Evolutionary conservation across 2,888 invertebrate species (phyloP).

Genomic region (Erpobdella octoculata): DNA sequence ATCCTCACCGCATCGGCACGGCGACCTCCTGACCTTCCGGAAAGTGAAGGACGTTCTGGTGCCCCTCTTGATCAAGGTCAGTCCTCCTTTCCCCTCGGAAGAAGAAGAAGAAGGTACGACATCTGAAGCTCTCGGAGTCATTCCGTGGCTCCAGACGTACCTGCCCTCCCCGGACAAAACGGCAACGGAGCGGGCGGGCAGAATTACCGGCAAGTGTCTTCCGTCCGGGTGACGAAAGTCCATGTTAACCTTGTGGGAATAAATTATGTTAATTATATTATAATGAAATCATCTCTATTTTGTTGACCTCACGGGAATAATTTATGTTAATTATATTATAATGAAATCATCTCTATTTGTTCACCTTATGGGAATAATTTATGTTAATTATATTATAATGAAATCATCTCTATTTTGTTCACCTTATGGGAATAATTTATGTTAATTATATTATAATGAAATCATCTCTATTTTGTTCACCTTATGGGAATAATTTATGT

Average conservation of each 20-base stretch:
- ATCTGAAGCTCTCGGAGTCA: conserved; percentile 64
- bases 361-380: too few species aligned
- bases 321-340: background rate
- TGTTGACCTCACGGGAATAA: background rate
- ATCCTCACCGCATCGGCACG: background rate
- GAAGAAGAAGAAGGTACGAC: too few species aligned
- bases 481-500: too few species aligned
- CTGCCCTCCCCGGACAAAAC: conserved; percentile 8
- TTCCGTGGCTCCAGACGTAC: conserved; percentile 57
- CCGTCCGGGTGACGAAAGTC: conserved; percentile 1
- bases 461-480: too few species aligned
- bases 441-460: too few species aligned
- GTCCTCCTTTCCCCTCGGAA: conserved; percentile 46
- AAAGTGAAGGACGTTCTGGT: conserved; percentile 77
- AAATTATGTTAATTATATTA: background rate
- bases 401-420: too few species aligned
- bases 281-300: background rate
- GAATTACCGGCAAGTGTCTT: background rate
- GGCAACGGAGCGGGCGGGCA: conserved; percentile 10
- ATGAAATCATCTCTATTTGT: too few species aligned
- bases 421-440: too few species aligned
- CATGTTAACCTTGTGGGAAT: conserved; percentile 12
- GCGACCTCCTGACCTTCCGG: conserved; percentile 55
- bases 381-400: too few species aligned
- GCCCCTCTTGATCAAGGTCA: conserved; percentile 53